Conservation (phyloP, 2,888 invertebrate species). For the Neocrepidodera transversa region DNA sequence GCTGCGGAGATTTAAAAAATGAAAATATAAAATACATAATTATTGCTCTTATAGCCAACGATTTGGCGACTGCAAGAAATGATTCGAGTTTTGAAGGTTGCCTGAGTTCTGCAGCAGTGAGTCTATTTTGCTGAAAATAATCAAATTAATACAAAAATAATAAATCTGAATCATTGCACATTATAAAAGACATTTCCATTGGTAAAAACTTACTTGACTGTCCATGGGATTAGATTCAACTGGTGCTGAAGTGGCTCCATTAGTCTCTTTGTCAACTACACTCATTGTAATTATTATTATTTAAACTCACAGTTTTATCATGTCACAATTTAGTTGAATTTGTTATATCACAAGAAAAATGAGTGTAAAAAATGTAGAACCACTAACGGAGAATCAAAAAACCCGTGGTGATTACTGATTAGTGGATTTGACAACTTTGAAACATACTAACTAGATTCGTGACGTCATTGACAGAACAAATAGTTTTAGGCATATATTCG, state of each 20-base stretch:
- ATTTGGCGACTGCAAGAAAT: conserved; percentile 84
- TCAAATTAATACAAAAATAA: not conserved
- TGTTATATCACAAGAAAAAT: not conserved
- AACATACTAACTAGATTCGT: not conserved
- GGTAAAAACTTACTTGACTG: conserved; percentile 17
- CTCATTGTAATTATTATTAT: conserved; percentile 34
- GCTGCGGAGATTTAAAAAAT: conserved; percentile 76
- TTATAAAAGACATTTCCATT: too few relatives aligned
- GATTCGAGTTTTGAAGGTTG: conserved; percentile 77
- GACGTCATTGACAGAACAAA: too few relatives aligned
- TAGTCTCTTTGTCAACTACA: conserved; percentile 28
- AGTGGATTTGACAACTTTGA: conserved; percentile 4
- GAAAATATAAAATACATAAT: conserved; percentile 93
- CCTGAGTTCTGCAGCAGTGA: conserved; percentile 45
- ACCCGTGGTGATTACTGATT: not conserved
- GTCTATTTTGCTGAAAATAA: conserved; percentile 37
- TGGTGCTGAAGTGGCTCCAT: conserved; percentile 25
- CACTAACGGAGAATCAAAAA: not conserved
- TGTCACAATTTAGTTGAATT: conserved; percentile 25
- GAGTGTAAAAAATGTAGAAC: not conserved
- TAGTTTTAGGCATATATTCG: too few relatives aligned
- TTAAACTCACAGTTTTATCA: conserved; percentile 21
- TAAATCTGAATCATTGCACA: not conserved
- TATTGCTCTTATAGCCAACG: conserved; percentile 84
- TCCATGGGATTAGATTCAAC: conserved; percentile 18